Percentiles rank a stretch among this genome's conserved stretches.
phyloP scores from a whole-genome alignment of 2,797 vertebrate species.

The Chromobotia macracanthus region DNA sequence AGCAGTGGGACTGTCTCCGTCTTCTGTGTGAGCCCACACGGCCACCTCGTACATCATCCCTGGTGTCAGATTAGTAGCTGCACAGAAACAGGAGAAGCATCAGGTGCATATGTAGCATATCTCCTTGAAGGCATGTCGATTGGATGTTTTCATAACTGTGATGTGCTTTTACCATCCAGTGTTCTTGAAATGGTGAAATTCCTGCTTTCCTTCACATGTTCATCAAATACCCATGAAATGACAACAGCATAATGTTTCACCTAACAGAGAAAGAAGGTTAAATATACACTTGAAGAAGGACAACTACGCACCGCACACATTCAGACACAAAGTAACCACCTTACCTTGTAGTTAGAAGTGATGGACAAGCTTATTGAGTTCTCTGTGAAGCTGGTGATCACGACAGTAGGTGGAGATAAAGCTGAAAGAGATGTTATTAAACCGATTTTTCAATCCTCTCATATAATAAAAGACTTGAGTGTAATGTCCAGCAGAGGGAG shows the following conservation, averaged over 20 bases:
- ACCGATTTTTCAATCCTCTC: background rate
- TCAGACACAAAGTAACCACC: background rate
- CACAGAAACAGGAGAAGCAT: conserved; percentile 7
- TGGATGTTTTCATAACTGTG: background rate
- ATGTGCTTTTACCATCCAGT: conserved; percentile 78
- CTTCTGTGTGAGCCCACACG: conserved; percentile 88
- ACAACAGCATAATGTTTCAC: conserved; percentile 85
- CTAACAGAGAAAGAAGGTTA: conserved; percentile 65
- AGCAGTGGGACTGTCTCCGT: conserved; percentile 90
- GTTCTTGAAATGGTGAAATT: conserved; percentile 77
- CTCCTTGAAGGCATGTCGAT: background rate
- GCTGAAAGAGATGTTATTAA: conserved; percentile 70
- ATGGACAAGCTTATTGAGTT: conserved; percentile 86
- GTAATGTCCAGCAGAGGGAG: conserved; percentile 56
- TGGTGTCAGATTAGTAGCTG: conserved; percentile 89
- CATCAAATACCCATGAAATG: conserved; percentile 92
- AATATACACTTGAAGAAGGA: background rate
- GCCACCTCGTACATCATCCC: conserved; percentile 91
- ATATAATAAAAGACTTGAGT: background rate
- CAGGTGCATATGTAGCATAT: background rate
- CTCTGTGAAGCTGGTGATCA: conserved; percentile 73
- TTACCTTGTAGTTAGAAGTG: conserved; percentile 73
- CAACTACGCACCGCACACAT: background rate
- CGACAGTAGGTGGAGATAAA: conserved; percentile 86
- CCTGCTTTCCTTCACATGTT: conserved; percentile 87